phyloP scores from a whole-genome alignment of 2,888 invertebrate species.

The Magallana nippona region DNA sequence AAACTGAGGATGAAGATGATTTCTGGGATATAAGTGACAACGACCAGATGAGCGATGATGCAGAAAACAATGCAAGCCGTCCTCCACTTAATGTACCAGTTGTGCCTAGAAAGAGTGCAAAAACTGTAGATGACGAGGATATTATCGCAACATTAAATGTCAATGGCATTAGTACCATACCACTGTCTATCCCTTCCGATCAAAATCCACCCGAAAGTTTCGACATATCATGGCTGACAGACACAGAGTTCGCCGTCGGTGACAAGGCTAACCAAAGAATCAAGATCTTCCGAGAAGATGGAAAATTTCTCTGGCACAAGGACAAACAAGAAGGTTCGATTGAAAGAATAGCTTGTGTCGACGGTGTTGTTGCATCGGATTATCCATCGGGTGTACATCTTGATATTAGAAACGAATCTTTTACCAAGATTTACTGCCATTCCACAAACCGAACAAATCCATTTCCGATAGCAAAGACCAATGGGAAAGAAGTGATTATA shows the following conservation, averaged over 20 bases:
- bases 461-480: neutral
- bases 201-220: neutral
- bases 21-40: neutral
- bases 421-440: neutral
- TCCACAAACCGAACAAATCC: neutral
- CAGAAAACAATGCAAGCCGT: neutral
- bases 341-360: neutral
- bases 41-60: neutral
- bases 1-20: too few relatives aligned
- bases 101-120: neutral
- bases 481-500: neutral
- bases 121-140: neutral
- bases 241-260: neutral
- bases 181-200: neutral
- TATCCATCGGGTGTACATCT: neutral
- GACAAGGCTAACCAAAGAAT: neutral
- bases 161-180: neutral
- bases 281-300: neutral
- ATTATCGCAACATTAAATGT: neutral
- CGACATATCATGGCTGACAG: neutral
- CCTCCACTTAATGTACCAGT: too few relatives aligned
- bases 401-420: neutral
- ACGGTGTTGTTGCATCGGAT: neutral
- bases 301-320: neutral
- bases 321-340: neutral